Base-by-base conservation (phyloP, 2,113 vertebrate species). In the Polyodon spathula region DNA sequence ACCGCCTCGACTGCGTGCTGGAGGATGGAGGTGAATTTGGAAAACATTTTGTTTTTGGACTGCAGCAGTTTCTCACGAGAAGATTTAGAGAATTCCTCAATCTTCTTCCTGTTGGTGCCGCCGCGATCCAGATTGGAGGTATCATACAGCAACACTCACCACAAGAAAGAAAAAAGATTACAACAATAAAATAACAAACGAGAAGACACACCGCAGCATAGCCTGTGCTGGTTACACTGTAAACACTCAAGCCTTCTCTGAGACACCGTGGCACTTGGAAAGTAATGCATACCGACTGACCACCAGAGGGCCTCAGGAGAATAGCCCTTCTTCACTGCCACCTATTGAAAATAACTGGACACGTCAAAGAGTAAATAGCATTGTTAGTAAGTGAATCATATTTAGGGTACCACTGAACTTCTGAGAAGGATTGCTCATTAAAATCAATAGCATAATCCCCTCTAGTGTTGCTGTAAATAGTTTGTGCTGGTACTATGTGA, bases 1-100 rank as follows among this genome's bases (percentile, higher is more conserved):
- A 97, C 94, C 93, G 92, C 94, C 88, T 97, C 94, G 71, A 97
- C 94, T 14, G 94, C 94, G 61, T 97, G 94, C 80, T 97, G 94
- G 59, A 97, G 89, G 76, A 97, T 97, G 69, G 91, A 93, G 60
- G 93, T 93, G 68, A 97, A 87, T 89, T 97, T 97, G 77, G 93
- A 95, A 83, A 97, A 97, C 94, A 97, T 97, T 81, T 81, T 97
- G 89, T 90, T 92, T 88, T 90, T 90, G 73, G 93, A 92, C 81
- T 93, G 90, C 65, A 91, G 84, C 74, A 96, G 83, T 84, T 86
- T 86, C 84, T 93, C 91, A 74, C 93, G 90, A 84, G 93, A 94
- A 85, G 89, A 86, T 80, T 88, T 79, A 84, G 91, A 94, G 80
- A 94, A 90, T 80, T 93, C 89, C 87, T 93, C 93, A 89, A 95